These are phyloP conservation scores for Megaceryle maxima DNA, from an alignment of 2,113 vertebrate genomes.

Conservation along the genomic window DNA sequence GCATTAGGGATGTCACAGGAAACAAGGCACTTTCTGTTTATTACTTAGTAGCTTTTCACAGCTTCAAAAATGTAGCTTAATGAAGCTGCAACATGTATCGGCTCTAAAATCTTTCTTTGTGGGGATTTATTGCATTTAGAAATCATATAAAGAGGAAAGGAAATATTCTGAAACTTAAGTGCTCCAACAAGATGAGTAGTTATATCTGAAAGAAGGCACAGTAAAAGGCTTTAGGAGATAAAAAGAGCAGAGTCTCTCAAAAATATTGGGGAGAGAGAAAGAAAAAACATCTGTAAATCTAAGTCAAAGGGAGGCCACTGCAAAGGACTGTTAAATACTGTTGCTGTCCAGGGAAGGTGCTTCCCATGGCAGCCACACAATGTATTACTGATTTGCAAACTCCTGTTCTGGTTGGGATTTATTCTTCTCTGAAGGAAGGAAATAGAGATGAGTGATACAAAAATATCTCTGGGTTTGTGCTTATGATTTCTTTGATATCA, in stretches of 20 bases:
- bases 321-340: not conserved
- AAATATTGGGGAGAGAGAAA: not conserved
- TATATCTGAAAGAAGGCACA: not conserved
- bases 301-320: not conserved
- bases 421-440: not conserved
- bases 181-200: not conserved
- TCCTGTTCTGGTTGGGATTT: not conserved
- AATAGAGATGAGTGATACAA: not conserved
- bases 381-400: not conserved
- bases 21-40: not conserved
- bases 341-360: not conserved
- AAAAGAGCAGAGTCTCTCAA: not conserved
- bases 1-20: not conserved
- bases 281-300: not conserved
- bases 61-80: conserved; percentile 10
- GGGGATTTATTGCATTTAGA: not conserved
- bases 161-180: not conserved
- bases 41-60: not conserved
- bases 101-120: not conserved
- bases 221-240: not conserved
- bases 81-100: not conserved
- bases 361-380: not conserved
- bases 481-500: not conserved
- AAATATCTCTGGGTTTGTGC: not conserved
- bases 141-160: not conserved